These are phyloP conservation scores for Pterobdella sp. DNA, from an alignment of 2,888 invertebrate species.

Conservation along the genomic window DNA sequence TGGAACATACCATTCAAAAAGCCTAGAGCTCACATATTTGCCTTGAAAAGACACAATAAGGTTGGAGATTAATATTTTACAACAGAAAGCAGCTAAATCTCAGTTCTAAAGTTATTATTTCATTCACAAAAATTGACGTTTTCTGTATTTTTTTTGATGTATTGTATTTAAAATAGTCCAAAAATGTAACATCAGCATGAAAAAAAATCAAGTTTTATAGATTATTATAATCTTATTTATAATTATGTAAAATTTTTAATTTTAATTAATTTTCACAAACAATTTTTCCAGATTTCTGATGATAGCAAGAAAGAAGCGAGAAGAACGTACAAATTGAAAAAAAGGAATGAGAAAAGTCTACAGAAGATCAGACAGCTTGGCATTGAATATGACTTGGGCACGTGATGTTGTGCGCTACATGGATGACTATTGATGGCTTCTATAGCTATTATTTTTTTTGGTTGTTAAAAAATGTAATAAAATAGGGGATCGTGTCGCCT, in stretches of 20 bases:
- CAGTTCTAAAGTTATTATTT: too few species aligned
- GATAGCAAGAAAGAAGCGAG: conserved; percentile 10
- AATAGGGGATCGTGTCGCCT: not conserved
- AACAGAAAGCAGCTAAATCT: conserved; percentile 5
- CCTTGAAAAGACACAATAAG: conserved; percentile 34
- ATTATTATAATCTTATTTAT: too few species aligned
- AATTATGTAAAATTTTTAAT: not conserved
- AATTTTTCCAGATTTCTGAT: not conserved
- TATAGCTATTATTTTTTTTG: not conserved
- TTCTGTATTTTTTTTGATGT: too few species aligned
- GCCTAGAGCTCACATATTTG: conserved; percentile 24
- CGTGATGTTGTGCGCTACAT: not conserved
- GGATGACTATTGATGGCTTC: conserved; percentile 12
- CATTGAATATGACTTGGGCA: conserved; percentile 32
- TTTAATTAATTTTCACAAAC: not conserved
- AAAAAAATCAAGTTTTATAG: too few species aligned
- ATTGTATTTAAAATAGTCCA: too few species aligned
- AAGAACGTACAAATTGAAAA: conserved; percentile 11
- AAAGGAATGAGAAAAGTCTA: conserved; percentile 26
- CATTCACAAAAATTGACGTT: too few species aligned
- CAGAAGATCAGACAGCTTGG: conserved; percentile 33
- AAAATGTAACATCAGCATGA: too few species aligned
- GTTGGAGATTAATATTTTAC: too few species aligned
- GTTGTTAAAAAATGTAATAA: not conserved
- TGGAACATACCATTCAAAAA: conserved; percentile 20